Percentiles rank a stretch among this genome's conserved stretches.
Conservation (phyloP, 2,113 vertebrate genomes). For the Plestiodon gilberti region DNA sequence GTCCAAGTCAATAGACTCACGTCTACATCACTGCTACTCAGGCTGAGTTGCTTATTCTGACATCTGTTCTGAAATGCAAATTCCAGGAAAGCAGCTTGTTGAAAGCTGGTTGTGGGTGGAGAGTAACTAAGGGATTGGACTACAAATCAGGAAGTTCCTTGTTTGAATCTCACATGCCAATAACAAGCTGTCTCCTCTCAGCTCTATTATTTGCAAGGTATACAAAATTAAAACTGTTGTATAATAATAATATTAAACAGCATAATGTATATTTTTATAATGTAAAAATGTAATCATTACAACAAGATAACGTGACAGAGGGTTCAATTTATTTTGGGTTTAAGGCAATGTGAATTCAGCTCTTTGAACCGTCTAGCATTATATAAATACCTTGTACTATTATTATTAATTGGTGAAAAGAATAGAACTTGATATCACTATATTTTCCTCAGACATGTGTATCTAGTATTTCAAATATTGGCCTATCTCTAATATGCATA, state of each 20-base stretch:
- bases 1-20: too few species aligned
- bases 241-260: too few species aligned
- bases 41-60: constrained; percentile 6
- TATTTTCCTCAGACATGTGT: background rate
- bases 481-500: background rate
- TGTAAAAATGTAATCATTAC: too few species aligned
- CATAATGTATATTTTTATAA: too few species aligned
- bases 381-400: too few species aligned
- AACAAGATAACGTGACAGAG: too few species aligned
- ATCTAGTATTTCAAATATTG: background rate
- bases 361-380: too few species aligned
- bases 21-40: background rate
- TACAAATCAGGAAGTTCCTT: too few species aligned
- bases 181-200: background rate
- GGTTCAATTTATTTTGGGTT: too few species aligned
- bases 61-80: background rate
- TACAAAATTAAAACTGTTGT: too few species aligned
- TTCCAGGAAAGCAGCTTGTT: background rate
- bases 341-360: too few species aligned
- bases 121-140: too few species aligned
- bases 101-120: background rate
- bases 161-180: background rate
- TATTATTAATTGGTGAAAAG: background rate
- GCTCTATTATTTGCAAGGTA: constrained; percentile 6
- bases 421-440: background rate